phyloP scores from a whole-genome alignment of 2,888 invertebrate genomes.

The Lasioglossum lativentre region DNA sequence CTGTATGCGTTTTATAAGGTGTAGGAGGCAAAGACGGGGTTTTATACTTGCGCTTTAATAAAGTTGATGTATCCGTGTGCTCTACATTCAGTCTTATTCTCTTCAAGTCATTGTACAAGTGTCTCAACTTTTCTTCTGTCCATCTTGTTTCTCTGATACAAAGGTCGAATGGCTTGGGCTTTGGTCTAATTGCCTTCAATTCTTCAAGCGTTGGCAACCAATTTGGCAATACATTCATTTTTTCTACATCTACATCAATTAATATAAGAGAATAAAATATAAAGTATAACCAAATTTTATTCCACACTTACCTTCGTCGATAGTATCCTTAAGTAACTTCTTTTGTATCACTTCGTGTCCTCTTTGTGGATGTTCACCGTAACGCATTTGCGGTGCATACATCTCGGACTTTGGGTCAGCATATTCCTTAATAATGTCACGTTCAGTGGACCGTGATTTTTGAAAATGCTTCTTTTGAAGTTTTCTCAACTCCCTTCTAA shows the following conservation, averaged over 20 bases:
- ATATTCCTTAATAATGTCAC: constrained; percentile 56
- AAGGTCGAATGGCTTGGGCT: constrained; percentile 77
- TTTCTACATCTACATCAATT: constrained; percentile 85
- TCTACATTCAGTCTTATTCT: constrained; percentile 79
- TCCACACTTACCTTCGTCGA: constrained; percentile 61
- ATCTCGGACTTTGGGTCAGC: constrained; percentile 87
- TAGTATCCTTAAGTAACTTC: constrained; percentile 55
- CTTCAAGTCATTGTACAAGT: constrained; percentile 87
- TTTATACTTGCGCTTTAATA: constrained; percentile 71
- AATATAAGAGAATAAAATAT: constrained; percentile 19
- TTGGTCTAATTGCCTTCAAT: constrained; percentile 83
- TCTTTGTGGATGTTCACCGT: constrained; percentile 87
- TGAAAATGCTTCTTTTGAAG: constrained; percentile 83
- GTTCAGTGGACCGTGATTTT: constrained; percentile 41
- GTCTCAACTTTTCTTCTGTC: constrained; percentile 87
- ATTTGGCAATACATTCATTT: constrained; percentile 85
- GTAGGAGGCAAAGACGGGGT: constrained; percentile 50
- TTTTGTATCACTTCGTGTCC: constrained; percentile 85
- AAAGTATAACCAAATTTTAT: background rate
- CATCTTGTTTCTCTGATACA: constrained; percentile 88
- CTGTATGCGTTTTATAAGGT: constrained; percentile 42
- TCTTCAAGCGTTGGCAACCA: constrained; percentile 86
- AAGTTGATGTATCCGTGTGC: constrained; percentile 46
- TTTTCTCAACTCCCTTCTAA: constrained; percentile 85
- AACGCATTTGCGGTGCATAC: constrained; percentile 88